Base-by-base conservation (phyloP, 2,797 vertebrate genomes). In the Alectoris magna region DNA sequence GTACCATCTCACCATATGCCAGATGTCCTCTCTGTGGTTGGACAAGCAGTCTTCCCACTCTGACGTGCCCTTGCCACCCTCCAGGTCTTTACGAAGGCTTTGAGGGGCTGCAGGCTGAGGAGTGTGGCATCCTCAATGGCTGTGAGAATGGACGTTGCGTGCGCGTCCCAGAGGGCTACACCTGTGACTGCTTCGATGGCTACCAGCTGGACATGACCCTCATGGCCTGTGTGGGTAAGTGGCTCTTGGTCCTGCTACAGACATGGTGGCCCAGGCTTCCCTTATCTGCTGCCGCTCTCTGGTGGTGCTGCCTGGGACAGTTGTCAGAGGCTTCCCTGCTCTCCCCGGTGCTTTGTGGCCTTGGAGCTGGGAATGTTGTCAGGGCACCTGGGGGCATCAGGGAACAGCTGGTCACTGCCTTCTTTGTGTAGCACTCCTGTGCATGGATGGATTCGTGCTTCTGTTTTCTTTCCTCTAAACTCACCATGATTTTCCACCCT, bases 101-200 rank as follows among this genome's bases (percentile, higher is more conserved):
- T 3, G 98, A 98, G 59, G 98, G 99, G 23, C 98, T 99, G 77
- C 98, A 97, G 70, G 96, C 98, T 0, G 99, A 99, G 96, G 99
- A 99, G 93, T 99, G 99, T 56, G 99, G 99, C 77, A 98, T 99
- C 82, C 96, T 99, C 53, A 98, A 98, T 0, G 99, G 99, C 94
- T 99, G 99, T 31, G 98, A 99, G 96, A 99, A 99, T 0, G 99
- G 99, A 64, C 98, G 98, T 79, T 99, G 99, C 11, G 98, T 99
- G n/a, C 98, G 99, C 0, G 98, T 99, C 9, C 97, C 96, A 2
- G 99, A 99, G 94, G 99, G 99, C 66, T 99, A 99, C 98, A 99
- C 99, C 88, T 99, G 99, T 9, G 99, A 99, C 97, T 99, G 99
- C 95, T 99, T 99, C 58, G 98, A 98, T 16, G 99, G 99, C 91